Evolutionary conservation across 1,140 invertebrate species (phyloP), one percentile per base, ranked within the genome.

Genomic region (Philopotamus ludificatus): DNA sequence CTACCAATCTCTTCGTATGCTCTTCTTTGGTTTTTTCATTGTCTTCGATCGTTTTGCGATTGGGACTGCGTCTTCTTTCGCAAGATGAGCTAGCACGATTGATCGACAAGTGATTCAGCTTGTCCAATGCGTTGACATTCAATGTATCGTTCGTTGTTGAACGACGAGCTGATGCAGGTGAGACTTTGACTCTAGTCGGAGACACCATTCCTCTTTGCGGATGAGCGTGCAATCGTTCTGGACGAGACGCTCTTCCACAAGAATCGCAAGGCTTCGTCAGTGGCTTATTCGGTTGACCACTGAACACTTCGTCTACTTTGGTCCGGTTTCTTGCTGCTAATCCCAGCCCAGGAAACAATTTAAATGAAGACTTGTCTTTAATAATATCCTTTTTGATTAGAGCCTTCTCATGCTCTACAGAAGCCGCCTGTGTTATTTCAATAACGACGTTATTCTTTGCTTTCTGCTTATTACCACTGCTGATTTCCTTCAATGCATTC

Each of bases 211-310:
- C 2, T 26, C 22, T 58, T 16, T 18, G 68, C 21, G 42, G 73
- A 41, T 53, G 68, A 8, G 66, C 42, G 34, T 66, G 65, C 18
- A 66, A 25, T 23, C 68, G 28, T 59, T 70, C 68, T 0, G 68
- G 68, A 3, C 65, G 45, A 2, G 68, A 57, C 10, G 47, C 50
- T 12, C 68, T 44, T 9, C 68, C 68, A 62, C 68, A 70, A 22
- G 68, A 70, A 22, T 60, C 68, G 21, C 68, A 70, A 9, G 68
- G 68, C 25, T 54, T 50, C 9, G 45, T 50, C 51, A 70, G 42
- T 0, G 57, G 65, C 2, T 51, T 26, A 12, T 9, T 9, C 3
- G 45, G 18, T 18, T 64, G 68, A 2, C 65, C 65, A 16, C 54
- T 23, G 34, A 70, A 70, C 1, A 34, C 58, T 3, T 55, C 65